Evolutionary conservation across 2,888 invertebrate genomes (phyloP), one percentile per base, ranked within the genome.

Genomic region (Mythimna pallens): DNA sequence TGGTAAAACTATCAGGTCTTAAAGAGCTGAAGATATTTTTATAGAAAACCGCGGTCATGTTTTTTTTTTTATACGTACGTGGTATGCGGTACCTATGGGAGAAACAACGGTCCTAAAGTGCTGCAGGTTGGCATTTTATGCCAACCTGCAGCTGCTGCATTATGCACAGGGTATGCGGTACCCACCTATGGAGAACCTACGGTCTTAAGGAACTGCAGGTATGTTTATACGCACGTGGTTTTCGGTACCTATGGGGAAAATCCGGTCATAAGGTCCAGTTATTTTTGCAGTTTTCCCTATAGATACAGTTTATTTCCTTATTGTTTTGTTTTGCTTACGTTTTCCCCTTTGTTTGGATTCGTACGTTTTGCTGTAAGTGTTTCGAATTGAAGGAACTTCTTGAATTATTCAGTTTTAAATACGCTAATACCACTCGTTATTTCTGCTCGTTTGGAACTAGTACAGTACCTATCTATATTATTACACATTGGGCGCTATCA

Each of bases 271-370:
- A 47, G 5, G 22, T 43, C 17, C 34, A 74, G 17, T 25, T 63
- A 73, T 76, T 76, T 64, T 58, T n/a, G 69, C 43, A 73, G 52
- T 63, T 76, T 59, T 73, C 76, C 80, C 64, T 30, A 59, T 47
- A 25, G 62, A n/a, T n/a, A 61, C 47, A 57, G 17, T 36, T 50
- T 34, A 9, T 43, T 62, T 73, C 62, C 80, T 78, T 50, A 72
- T 72, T 50, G 20, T 47, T 55, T 61, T 55, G 30, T 47, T 55
- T 61, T 54, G 36, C 4, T 36, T 20, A 47, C n/a, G 43, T 36
- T 30, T 78, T 78, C 52, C 71, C 20, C 12, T 22, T 47, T 43
- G 14, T 20, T 55, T n/a, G 4, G 1, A 47, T 20, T 34, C 2
- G 20, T 61, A 30, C 12, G 57, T 40, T 75, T 43, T 36, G 50